phyloP scores from a whole-genome alignment of 2,888 invertebrate genomes.

The Rhamphomyia laevipes region DNA sequence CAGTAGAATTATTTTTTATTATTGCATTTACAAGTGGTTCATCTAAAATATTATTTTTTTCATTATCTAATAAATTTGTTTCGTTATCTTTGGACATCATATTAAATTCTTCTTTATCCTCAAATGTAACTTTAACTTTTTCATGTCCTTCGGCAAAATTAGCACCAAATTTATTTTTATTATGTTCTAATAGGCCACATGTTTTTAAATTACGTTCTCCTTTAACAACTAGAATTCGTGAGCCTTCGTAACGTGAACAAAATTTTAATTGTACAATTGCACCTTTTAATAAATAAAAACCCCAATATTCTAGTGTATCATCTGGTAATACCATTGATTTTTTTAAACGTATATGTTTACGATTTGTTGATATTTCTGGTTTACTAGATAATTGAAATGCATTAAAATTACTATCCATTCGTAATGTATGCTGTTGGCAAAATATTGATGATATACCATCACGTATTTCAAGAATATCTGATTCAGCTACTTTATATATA shows the following conservation, averaged over 20 bases:
- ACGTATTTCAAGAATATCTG: slow-evolving; percentile 70
- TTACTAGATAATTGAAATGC: slow-evolving; percentile 61
- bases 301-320: slow-evolving; percentile 81
- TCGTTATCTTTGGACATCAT: slow-evolving; percentile 4
- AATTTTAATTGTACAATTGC: slow-evolving; percentile 66
- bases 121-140: slow-evolving; percentile 45
- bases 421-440: slow-evolving; percentile 64
- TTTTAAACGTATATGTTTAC: slow-evolving; percentile 63
- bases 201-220: slow-evolving; percentile 66
- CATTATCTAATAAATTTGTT: slow-evolving; percentile 14
- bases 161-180: slow-evolving; percentile 50
- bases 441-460: slow-evolving; percentile 75
- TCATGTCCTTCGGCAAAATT: slow-evolving; percentile 37
- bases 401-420: slow-evolving; percentile 60
- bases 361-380: slow-evolving; percentile 55
- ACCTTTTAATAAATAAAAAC: slow-evolving; percentile 69
- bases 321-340: slow-evolving; percentile 75
- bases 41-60: not conserved
- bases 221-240: slow-evolving; percentile 68
- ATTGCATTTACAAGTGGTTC: too few species aligned
- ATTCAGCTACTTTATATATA: slow-evolving; percentile 62
- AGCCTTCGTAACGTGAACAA: slow-evolving; percentile 68
- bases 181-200: slow-evolving; percentile 63
- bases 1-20: too few species aligned
- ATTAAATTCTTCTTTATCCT: slow-evolving; percentile 42